Evolutionary conservation across 2,888 invertebrate species (phyloP).

Genomic region (Amphipoea oculea): DNA sequence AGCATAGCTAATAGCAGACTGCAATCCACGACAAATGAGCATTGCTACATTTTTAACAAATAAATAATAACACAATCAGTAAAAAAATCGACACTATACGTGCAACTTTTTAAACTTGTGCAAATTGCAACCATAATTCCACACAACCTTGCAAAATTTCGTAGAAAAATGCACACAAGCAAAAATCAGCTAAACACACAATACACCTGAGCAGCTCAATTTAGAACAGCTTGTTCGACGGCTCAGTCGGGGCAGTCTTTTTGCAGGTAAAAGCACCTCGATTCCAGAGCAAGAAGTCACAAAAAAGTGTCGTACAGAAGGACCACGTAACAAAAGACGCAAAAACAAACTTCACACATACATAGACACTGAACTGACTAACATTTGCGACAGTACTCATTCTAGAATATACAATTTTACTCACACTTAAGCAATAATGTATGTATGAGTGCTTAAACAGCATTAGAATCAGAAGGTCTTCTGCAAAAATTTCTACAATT

Average conservation of each 20-base stretch:
- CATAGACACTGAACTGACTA: not conserved
- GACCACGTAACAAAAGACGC: not conserved
- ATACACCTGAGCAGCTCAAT: constrained; percentile 64
- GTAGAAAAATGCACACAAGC: constrained; percentile 50
- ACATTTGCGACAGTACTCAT: accelerated
- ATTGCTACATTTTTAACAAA: not conserved
- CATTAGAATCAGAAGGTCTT: constrained; percentile 13
- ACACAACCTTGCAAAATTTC: constrained; percentile 32
- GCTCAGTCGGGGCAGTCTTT: constrained; percentile 50
- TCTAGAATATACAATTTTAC: not conserved
- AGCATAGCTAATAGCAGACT: not conserved
- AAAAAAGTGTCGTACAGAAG: constrained; percentile 24
- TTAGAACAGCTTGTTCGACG: constrained; percentile 61
- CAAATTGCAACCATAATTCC: constrained; percentile 37
- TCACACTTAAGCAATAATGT: not conserved
- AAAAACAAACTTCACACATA: not conserved
- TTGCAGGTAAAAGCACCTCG: constrained; percentile 55
- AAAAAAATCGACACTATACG: not conserved
- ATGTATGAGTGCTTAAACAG: not conserved
- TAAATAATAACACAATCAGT: not conserved
- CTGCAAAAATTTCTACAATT: constrained; percentile 33
- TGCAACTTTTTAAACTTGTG: constrained; percentile 10
- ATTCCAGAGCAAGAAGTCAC: constrained; percentile 27
- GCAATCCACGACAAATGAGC: not conserved
- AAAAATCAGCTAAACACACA: constrained; percentile 63